Percentiles rank a stretch among this genome's conserved stretches.
Conservation (phyloP, 1,140 invertebrate species). For the Drosophila chauvacae region DNA sequence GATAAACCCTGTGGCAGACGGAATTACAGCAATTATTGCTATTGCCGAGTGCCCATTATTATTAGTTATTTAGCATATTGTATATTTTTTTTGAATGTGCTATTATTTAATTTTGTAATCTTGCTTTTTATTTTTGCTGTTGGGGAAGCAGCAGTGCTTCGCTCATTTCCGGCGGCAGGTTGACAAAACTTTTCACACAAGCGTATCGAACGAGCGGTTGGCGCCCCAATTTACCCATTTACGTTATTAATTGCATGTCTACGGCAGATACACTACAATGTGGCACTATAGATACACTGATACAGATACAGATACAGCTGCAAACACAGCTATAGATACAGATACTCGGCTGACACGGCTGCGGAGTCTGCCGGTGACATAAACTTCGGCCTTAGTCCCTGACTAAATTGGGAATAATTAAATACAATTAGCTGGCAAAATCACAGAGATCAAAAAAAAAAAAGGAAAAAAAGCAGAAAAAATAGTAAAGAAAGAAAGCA, state of each 20-base stretch:
- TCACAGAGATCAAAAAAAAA: constrained; percentile 3
- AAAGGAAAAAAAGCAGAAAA: neutral
- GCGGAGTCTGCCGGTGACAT: constrained; percentile 21
- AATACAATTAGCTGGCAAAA: constrained; percentile 65
- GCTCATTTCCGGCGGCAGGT: constrained; percentile 52
- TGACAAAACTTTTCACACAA: constrained; percentile 75
- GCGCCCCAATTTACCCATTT: constrained; percentile 54
- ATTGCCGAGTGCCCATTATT: constrained; percentile 13
- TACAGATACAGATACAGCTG: neutral
- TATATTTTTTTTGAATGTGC: neutral
- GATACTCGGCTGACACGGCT: neutral
- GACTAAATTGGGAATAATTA: constrained; percentile 74
- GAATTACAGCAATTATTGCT: constrained; percentile 36
- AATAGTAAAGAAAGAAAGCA: constrained; percentile 8
- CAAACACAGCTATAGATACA: neutral
- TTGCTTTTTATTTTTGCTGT: neutral
- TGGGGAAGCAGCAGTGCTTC: neutral
- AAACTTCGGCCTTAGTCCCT: constrained; percentile 49
- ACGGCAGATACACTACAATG: constrained; percentile 51
- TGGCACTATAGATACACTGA: constrained; percentile 8
- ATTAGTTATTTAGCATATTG: neutral
- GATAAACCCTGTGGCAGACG: neutral
- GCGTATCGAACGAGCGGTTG: constrained; percentile 29
- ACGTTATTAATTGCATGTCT: constrained; percentile 74
- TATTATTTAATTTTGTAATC: constrained; percentile 49